Evolutionary conservation across 2,113 vertebrate species (phyloP), one percentile per base, ranked within the genome.

Genomic region (Odontesthes bonariensis): DNA sequence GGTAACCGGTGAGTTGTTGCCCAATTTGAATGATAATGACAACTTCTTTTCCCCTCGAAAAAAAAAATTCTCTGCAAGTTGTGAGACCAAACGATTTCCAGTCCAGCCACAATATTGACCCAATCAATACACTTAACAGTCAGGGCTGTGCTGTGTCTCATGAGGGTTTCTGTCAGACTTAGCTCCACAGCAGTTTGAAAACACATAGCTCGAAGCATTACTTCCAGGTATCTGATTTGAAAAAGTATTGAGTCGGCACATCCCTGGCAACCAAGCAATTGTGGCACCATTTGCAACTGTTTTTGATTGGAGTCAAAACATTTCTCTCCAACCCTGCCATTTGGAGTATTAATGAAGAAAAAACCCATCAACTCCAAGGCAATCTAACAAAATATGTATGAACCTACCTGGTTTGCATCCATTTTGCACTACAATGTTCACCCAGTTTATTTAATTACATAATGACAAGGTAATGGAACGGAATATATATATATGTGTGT

Each of bases 211-310:
- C 27, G 46, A 60, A 65, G 40, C 52, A 32, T 44, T 69, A 46
- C 33, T 49, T 68, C 57, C 57, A 42, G 27, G 53, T 42, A 52
- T 61, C 55, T 63, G 44, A 77, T 71, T 79, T 73, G n/a, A 82
- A 65, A 47, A 52, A 32, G 49, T 40, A 81, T 69, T 54, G 32
- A 73, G n/a, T 33, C 9, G 44, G 55, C n/a, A 56, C 49, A 9
- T 27, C 73, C 6, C 23, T 35, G 53, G 79, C 42, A 74, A 40
- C 69, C 52, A 35, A 22, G 8, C 46, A 51, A 64, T 62, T 79
- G 46, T 8, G 46, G 47, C 63, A 35, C 31, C n/a, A 52, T 38
- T 35, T 66, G 32, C 35, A 66, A 17, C 32, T 66, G 13, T 66
- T 53, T 32, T 17, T 16, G 38, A 17, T 53, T 3, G n/a, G 33